Evolutionary conservation across 2,797 vertebrate species (phyloP), one percentile per base, ranked within the genome.

Genomic region (Botia kubotai): DNA sequence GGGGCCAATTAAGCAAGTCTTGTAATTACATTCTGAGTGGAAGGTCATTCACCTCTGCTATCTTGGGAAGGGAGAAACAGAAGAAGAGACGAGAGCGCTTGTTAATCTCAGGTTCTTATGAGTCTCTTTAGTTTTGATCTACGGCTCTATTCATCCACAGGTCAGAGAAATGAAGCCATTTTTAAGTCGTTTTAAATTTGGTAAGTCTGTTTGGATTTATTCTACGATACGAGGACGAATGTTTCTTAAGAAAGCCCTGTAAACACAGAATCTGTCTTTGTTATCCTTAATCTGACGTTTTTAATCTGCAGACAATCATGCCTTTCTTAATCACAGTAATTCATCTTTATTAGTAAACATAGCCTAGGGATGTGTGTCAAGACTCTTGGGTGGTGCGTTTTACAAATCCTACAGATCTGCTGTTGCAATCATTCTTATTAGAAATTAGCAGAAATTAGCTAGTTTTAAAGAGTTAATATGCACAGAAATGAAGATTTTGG

Each of bases 11-110:
- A 91, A 87, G 72, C 53, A 72, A 86, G 83, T 72, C 84, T 48
- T 12, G 84, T 84, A 86, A 88, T 89, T 92, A 88, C 72, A 79
- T 86, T 67, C 83, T 84, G 87, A 91, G 89, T 85, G 86, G 82
- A 85, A 90, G 85, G 90, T 85, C 26, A 76, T 87, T 89, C 87
- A 92, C 89, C 89, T 88, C 80, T 11, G 79, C 87, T 85, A 77
- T 65, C 55, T 65, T 16, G 11, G 23, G 62, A 29, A 77, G 26
- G 3, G 46, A 66, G 69, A 68, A 26, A 70, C 19, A 10, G 19
- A 48, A 36, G 62, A 46, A 19, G 33, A 72, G 62, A 62, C 2
- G 2, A 46, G 73, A 72, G n/a, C 48, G 39, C 50, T 68, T 57
- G 52, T 57, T 57, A 46, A 68, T 77, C 52, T 58, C 65, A n/a